Percentiles rank a stretch among this genome's conserved stretches.
These are phyloP conservation scores for Parthenolecanium corni DNA, from an alignment of 2,888 invertebrate species.

Conservation along the genomic window DNA sequence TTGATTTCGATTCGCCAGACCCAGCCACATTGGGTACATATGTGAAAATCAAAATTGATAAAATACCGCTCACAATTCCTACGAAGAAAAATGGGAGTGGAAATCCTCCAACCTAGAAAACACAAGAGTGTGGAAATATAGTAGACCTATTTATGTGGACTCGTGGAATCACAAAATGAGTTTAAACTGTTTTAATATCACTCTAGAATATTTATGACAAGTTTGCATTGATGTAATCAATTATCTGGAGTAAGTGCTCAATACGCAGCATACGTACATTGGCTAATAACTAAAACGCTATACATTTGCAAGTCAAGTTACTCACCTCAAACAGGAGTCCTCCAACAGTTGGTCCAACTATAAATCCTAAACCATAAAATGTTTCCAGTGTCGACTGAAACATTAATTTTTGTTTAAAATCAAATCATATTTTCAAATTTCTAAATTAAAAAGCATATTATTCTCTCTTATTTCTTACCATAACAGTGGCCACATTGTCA, in stretches of 20 bases:
- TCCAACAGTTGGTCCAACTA: constrained; percentile 39
- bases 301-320: no score
- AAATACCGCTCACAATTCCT: constrained; percentile 35
- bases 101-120: constrained; percentile 40
- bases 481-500: constrained; percentile 42
- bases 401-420: background rate
- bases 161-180: no score
- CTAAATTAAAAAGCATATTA: no score
- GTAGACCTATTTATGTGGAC: background rate
- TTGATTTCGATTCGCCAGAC: background rate
- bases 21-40: constrained; percentile 14
- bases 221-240: no score
- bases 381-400: constrained; percentile 39
- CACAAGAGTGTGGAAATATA: background rate
- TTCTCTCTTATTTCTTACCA: constrained; percentile 38
- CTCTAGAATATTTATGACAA: no score
- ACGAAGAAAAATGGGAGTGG: constrained; percentile 42
- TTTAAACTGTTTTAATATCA: no score
- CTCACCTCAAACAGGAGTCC: constrained; percentile 37
- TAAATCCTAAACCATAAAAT: constrained; percentile 39
- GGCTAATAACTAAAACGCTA: no score
- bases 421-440: background rate
- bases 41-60: constrained; percentile 14
- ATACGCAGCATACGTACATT: no score
- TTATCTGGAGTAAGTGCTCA: no score